phyloP scores from a whole-genome alignment of 2,113 vertebrate genomes.

The Morphnarchus princeps region DNA sequence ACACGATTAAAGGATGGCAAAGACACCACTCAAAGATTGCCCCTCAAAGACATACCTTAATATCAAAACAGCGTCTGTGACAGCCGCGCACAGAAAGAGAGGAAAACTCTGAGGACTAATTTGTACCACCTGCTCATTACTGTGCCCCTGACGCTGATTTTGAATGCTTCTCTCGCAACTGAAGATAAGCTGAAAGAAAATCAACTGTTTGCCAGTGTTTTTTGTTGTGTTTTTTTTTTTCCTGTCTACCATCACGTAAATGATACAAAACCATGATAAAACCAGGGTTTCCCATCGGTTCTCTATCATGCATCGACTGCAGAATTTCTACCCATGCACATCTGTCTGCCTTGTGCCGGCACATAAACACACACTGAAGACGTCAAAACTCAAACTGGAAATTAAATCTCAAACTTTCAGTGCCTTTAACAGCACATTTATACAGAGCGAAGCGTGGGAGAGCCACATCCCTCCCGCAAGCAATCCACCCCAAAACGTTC shows the following conservation, averaged over 20 bases:
- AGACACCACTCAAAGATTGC: background rate
- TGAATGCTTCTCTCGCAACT: background rate
- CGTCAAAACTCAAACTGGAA: background rate
- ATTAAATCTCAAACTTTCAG: background rate
- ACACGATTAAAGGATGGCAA: background rate
- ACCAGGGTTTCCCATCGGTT: background rate
- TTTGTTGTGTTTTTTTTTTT: background rate
- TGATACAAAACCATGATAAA: background rate
- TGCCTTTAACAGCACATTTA: background rate
- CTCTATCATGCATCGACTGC: too few species aligned
- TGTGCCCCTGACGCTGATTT: background rate
- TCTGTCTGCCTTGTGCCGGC: background rate
- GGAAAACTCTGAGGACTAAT: background rate
- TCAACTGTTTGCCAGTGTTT: background rate
- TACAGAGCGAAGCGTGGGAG: background rate
- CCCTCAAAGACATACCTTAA: background rate
- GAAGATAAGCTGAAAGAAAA: background rate
- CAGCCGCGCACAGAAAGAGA: fast-evolving
- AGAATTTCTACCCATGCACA: background rate
- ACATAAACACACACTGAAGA: background rate
- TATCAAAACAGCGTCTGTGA: background rate
- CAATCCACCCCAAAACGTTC: background rate
- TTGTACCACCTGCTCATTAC: background rate
- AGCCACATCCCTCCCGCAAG: background rate
- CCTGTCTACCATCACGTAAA: background rate